These are phyloP conservation scores for Lacanobia oleracea DNA, from an alignment of 2,888 invertebrate genomes.

Conservation along the genomic window DNA sequence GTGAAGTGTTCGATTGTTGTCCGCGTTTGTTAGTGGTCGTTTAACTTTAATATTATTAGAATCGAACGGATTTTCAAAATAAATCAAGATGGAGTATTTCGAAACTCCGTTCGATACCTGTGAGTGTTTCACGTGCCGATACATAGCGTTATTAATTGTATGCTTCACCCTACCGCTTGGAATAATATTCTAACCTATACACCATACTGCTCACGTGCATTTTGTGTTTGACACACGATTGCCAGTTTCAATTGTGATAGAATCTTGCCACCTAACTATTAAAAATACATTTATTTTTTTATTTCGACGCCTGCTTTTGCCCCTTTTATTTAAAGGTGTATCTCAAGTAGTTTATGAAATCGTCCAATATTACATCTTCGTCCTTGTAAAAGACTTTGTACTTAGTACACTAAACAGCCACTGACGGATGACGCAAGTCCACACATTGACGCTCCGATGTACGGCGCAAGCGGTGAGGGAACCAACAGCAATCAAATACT, in stretches of 20 bases:
- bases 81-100: not conserved
- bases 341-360: constrained; percentile 81
- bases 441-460: constrained; percentile 67
- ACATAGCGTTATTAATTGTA: constrained; percentile 19
- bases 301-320: constrained; percentile 78
- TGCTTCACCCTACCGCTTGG: constrained; percentile 50
- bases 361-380: constrained; percentile 90
- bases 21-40: constrained; percentile 18
- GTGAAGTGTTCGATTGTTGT: constrained; percentile 43
- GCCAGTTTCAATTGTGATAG: constrained; percentile 85
- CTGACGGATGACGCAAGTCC: constrained; percentile 76
- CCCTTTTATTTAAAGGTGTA: constrained; percentile 70
- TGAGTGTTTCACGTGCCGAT: constrained; percentile 23
- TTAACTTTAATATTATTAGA: constrained; percentile 26
- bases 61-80: constrained; percentile 18
- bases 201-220: constrained; percentile 75
- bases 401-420: constrained; percentile 83
- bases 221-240: constrained; percentile 76
- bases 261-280: constrained; percentile 85
- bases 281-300: constrained; percentile 70
- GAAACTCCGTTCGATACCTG: constrained; percentile 23
- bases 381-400: constrained; percentile 89
- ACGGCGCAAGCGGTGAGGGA: constrained; percentile 74
- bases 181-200: constrained; percentile 61
- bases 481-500: constrained; percentile 56